These are phyloP conservation scores for Drosophila anomalipes DNA, from an alignment of 2,888 invertebrate species.

Conservation along the genomic window DNA sequence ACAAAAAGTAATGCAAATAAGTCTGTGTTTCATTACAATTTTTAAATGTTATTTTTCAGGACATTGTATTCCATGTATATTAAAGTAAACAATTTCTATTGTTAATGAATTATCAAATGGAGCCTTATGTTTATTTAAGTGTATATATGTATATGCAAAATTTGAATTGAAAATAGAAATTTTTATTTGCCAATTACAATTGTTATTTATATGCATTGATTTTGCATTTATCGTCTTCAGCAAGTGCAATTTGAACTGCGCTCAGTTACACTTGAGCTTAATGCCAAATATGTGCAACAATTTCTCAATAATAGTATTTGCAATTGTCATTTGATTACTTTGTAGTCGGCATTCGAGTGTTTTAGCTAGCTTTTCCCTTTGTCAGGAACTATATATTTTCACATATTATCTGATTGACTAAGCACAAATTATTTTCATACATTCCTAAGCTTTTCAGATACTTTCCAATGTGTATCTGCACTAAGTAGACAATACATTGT, in stretches of 20 bases:
- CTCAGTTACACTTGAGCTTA: not conserved
- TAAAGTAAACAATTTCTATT: not conserved
- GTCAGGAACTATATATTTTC: not conserved
- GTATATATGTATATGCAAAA: not conserved
- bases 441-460: not conserved
- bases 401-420: not conserved
- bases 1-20: not conserved
- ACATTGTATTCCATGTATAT: not conserved
- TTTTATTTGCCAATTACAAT: conserved; percentile 25
- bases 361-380: not conserved
- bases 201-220: conserved; percentile 21
- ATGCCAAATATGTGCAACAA: not conserved
- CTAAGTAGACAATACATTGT: not conserved
- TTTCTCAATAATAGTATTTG: not conserved
- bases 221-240: conserved; percentile 11
- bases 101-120: not conserved
- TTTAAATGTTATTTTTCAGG: not conserved
- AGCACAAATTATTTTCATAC: not conserved
- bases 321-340: not conserved
- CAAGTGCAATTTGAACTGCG: conserved; percentile 14
- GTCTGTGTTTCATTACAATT: not conserved
- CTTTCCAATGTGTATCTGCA: not conserved
- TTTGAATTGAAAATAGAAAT: conserved; percentile 16
- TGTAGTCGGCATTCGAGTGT: not conserved
- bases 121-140: not conserved